phyloP scores from a whole-genome alignment of 1,140 invertebrate genomes.

The Bicyclus anynana region DNA sequence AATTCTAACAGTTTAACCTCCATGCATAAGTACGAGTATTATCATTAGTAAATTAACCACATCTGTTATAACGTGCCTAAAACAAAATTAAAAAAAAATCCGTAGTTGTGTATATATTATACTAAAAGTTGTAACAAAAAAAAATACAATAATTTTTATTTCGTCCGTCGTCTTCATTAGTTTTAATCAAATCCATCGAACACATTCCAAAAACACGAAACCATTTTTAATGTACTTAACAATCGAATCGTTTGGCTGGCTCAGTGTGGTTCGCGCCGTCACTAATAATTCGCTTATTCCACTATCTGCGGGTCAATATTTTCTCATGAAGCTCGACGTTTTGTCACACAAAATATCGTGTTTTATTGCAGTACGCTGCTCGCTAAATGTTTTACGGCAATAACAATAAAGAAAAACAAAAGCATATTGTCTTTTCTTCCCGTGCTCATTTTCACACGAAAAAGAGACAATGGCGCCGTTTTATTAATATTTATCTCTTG shows the following conservation, averaged over 20 bases:
- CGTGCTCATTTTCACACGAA: slow-evolving; percentile 60
- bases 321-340: slow-evolving; percentile 74
- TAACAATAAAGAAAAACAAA: slow-evolving; percentile 76
- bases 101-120: too few relatives aligned
- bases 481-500: slow-evolving; percentile 70
- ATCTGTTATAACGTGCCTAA: too few relatives aligned
- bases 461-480: slow-evolving; percentile 61
- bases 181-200: too few relatives aligned
- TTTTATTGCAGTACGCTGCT: slow-evolving; percentile 60
- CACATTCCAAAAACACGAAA: too few relatives aligned
- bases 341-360: slow-evolving; percentile 76
- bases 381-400: slow-evolving; percentile 74
- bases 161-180: too few relatives aligned
- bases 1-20: too few relatives aligned
- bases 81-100: too few relatives aligned
- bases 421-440: slow-evolving; percentile 66
- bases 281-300: slow-evolving; percentile 70
- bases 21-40: too few relatives aligned
- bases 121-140: too few relatives aligned
- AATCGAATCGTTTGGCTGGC: slow-evolving; percentile 21
- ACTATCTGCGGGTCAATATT: slow-evolving; percentile 74
- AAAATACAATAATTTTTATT: too few relatives aligned
- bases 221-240: neutral
- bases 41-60: too few relatives aligned
- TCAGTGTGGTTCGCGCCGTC: slow-evolving; percentile 40